Conservation (phyloP, 2,113 vertebrate genomes). For the Nicator chloris region DNA sequence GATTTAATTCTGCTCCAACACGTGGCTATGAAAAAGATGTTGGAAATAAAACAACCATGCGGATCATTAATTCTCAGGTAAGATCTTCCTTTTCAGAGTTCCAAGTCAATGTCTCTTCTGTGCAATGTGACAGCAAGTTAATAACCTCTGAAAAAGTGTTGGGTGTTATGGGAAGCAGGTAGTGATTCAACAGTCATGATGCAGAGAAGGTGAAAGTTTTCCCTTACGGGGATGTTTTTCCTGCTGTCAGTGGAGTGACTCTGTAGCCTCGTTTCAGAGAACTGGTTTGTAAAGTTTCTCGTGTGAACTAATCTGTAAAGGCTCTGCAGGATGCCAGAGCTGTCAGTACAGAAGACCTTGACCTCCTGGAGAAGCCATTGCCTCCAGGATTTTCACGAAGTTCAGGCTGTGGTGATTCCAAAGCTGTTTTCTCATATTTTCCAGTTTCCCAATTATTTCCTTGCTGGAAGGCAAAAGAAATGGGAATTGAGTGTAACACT, state of each 20-base stretch:
- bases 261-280: neutral
- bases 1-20: constrained; percentile 96
- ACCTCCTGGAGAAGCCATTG: neutral
- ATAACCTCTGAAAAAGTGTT: neutral
- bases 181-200: neutral
- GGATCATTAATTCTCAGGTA: constrained; percentile 98
- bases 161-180: neutral
- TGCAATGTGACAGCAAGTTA: neutral
- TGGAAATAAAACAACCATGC: constrained; percentile 93
- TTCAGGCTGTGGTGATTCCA: neutral
- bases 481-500: neutral
- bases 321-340: neutral
- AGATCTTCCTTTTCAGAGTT: constrained; percentile 21
- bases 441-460: neutral
- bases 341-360: neutral
- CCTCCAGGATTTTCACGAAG: neutral
- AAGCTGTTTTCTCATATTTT: neutral
- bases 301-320: neutral
- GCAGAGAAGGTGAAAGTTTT: neutral
- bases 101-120: neutral
- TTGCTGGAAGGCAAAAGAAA: neutral
- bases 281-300: neutral
- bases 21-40: constrained; percentile 92
- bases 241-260: neutral
- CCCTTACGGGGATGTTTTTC: neutral